Evolutionary conservation across 2,888 invertebrate species (phyloP), one percentile per base, ranked within the genome.

Genomic region (Aporophyla lueneburgensis): DNA sequence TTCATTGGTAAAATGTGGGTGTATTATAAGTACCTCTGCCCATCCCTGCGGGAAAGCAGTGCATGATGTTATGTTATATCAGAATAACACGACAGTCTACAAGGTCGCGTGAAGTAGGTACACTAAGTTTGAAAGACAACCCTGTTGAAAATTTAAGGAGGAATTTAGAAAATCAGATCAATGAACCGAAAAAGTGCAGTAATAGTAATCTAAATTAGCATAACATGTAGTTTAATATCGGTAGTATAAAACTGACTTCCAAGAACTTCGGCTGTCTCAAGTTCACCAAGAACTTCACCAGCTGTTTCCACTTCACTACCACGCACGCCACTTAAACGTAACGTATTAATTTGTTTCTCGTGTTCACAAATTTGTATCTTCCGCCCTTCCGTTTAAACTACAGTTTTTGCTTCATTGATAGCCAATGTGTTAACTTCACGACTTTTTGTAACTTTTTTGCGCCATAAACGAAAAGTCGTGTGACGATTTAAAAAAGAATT

Each of bases 331-430:
- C 86, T 87, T 80, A 81, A 87, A 88, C 87, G 51, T 56, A 89
- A 89, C 90, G 82, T 87, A 92, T 92, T 96, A 96, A 96, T 96
- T 95, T 95, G 96, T 94, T 95, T 95, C 92, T 94, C 91, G 92
- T 95, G 96, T 95, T 94, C 93, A 90, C 93, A 89, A 94, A 96
- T 96, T 95, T 94, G 95, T 95, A 93, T 90, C 92, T 93, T 94
- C 94, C 94, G 93, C 90, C 92, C 93, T 93, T 92, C 91, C 90
- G 86, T 84, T 86, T 84, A 87, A 90, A 87, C 87, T 85, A 86
- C 76, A 86, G 76, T 89, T 89, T 90, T 90, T 89, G 88, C 86
- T 76, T 77, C 78, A 85, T 81, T 63, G 77, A 83, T 76, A 75
- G 74, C 81, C 85, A 86, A 88, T 85, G 80, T 85, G 82, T 86